These are phyloP conservation scores for Eupithecia subumbrata DNA, from an alignment of 2,888 invertebrate species.

Conservation along the genomic window DNA sequence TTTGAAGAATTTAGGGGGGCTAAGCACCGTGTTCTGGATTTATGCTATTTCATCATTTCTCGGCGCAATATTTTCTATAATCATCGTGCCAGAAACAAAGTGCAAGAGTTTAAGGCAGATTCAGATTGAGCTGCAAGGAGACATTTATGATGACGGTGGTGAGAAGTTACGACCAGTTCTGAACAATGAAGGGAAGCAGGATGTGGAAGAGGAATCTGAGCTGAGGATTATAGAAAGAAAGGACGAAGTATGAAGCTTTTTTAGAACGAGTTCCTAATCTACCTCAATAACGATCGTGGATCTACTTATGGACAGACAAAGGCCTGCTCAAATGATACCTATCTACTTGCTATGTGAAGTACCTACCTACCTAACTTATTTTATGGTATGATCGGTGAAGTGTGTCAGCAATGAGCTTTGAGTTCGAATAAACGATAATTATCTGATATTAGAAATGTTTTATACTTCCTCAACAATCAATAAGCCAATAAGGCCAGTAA, in stretches of 20 bases:
- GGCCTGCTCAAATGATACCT: too few relatives aligned
- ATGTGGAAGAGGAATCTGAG: constrained; percentile 10
- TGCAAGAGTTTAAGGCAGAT: constrained; percentile 83
- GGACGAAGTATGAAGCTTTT: constrained; percentile 14
- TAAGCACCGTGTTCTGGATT: constrained; percentile 77
- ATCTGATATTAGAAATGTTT: too few relatives aligned
- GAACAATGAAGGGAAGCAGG: background rate
- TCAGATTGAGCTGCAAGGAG: constrained; percentile 76
- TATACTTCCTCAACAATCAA: too few relatives aligned
- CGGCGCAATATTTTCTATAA: constrained; percentile 71
- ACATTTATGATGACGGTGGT: constrained; percentile 50
- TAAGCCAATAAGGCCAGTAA: too few relatives aligned
- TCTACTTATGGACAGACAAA: background rate
- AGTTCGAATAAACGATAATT: too few relatives aligned
- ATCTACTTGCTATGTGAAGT: too few relatives aligned
- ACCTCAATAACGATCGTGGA: background rate
- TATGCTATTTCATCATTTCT: constrained; percentile 70
- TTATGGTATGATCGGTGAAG: too few relatives aligned
- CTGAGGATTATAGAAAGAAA: constrained; percentile 12
- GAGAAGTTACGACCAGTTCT: constrained; percentile 40
- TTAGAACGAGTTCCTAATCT: background rate
- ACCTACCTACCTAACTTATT: too few relatives aligned
- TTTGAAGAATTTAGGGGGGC: constrained; percentile 71
- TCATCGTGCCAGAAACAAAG: constrained; percentile 82
- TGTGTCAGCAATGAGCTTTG: too few relatives aligned